Evolutionary conservation across 2,888 invertebrate genomes (phyloP).

Genomic region (Ophion costatus): DNA sequence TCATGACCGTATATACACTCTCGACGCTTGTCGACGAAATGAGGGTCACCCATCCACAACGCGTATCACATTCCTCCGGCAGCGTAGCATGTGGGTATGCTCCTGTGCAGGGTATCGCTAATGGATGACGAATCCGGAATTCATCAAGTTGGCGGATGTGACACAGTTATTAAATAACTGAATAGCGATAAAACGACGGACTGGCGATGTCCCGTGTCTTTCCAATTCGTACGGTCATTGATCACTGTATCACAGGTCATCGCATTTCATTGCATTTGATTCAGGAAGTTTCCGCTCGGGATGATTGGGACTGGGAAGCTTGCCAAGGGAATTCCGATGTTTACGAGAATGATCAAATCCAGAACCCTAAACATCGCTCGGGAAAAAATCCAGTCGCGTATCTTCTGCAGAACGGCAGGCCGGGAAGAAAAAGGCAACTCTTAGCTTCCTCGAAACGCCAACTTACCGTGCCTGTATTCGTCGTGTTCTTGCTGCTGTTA

Average conservation of each 20-base stretch:
- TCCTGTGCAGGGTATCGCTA: slow-evolving; percentile 69
- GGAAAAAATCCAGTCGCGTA: too few species aligned
- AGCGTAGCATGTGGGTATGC: background rate
- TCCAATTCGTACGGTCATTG: slow-evolving; percentile 14
- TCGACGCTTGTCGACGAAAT: slow-evolving; percentile 63
- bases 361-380: too few species aligned
- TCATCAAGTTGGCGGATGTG: slow-evolving; percentile 66
- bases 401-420: too few species aligned
- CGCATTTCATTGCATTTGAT: background rate
- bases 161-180: slow-evolving; percentile 52
- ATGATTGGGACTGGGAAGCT: background rate
- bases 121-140: slow-evolving; percentile 77
- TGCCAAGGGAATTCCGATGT: slow-evolving; percentile 10
- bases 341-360: background rate
- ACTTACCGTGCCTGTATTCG: slow-evolving; percentile 24
- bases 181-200: slow-evolving; percentile 25
- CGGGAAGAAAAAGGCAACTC: background rate
- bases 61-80: too few species aligned
- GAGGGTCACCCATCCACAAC: slow-evolving; percentile 29
- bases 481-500: slow-evolving; percentile 23
- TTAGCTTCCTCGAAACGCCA: slow-evolving; percentile 34
- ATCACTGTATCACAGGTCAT: slow-evolving; percentile 3
- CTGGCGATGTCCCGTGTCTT: slow-evolving; percentile 12
- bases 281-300: background rate
- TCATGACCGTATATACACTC: slow-evolving; percentile 76